These are phyloP conservation scores for Drosophila virilis DNA, from an alignment of 1,140 invertebrate species.

Conservation along the genomic window DNA sequence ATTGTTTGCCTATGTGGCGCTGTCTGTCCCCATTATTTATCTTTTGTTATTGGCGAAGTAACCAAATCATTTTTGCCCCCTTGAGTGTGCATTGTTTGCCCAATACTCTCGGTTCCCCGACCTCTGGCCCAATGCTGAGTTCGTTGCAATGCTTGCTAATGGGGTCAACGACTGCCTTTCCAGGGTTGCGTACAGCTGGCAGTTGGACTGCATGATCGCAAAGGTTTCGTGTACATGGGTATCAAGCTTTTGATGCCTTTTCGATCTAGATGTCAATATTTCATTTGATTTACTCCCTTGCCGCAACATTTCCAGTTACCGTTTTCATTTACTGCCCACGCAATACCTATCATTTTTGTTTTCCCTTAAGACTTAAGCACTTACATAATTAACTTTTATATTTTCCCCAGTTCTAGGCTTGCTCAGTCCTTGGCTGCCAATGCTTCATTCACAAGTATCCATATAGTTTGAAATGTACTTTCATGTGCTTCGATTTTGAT, in stretches of 20 bases:
- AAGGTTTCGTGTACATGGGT: background rate
- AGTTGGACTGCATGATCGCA: background rate
- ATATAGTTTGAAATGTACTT: background rate
- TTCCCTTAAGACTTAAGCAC: background rate
- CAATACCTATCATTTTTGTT: background rate
- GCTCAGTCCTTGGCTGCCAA: background rate
- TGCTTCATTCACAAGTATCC: background rate
- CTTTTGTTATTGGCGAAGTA: conserved; percentile 12
- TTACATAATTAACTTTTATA: background rate
- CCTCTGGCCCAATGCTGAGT: background rate
- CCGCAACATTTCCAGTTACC: too few species aligned
- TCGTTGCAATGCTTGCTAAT: background rate
- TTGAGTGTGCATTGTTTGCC: conserved; percentile 64
- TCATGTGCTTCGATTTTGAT: background rate
- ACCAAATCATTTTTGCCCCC: conserved; percentile 65
- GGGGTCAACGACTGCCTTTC: background rate
- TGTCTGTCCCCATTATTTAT: conserved; percentile 55
- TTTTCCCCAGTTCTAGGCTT: too few species aligned
- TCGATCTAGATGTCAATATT: background rate
- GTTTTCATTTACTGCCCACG: background rate
- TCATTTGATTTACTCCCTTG: background rate
- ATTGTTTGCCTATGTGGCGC: conserved; percentile 59
- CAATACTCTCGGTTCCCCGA: conserved; percentile 8
- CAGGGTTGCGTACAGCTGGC: background rate
- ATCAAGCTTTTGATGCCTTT: background rate